These are phyloP conservation scores for Tyrannus savana DNA, from an alignment of 2,113 vertebrate species.

Conservation along the genomic window DNA sequence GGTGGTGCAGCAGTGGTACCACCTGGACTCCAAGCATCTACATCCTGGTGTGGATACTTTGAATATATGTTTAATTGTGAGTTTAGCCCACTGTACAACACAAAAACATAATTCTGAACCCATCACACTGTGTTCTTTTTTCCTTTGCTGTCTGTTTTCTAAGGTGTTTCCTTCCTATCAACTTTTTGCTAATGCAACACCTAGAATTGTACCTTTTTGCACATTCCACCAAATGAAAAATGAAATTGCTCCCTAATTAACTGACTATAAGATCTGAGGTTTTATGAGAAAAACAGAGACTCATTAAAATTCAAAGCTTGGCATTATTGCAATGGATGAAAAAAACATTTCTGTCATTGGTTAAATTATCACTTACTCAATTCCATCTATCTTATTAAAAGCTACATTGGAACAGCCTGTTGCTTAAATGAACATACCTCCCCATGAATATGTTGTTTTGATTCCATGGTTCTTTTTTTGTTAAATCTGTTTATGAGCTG, in stretches of 20 bases:
- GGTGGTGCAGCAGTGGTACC: not conserved
- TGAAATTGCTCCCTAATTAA: not conserved
- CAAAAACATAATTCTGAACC: not conserved
- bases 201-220: not conserved
- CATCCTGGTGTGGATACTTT: not conserved
- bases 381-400: constrained; percentile 44
- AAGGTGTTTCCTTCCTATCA: not conserved
- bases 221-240: not conserved
- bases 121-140: not conserved
- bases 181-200: not conserved
- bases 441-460: constrained; percentile 52
- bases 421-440: constrained; percentile 58
- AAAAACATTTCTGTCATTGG: constrained; percentile 28
- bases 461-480: constrained; percentile 29
- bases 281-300: not conserved
- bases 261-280: not conserved
- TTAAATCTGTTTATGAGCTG: constrained; percentile 59
- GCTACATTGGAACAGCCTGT: constrained; percentile 31
- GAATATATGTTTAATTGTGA: not conserved
- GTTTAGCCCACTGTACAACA: not conserved
- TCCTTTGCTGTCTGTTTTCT: not conserved
- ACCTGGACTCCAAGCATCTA: not conserved
- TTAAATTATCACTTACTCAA: constrained; percentile 50
- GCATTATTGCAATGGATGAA: not conserved
- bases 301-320: not conserved